Percentiles rank a stretch among this genome's conserved stretches.
These are phyloP conservation scores for Ctena decussata DNA, from an alignment of 2,888 invertebrate species.

Conservation along the genomic window DNA sequence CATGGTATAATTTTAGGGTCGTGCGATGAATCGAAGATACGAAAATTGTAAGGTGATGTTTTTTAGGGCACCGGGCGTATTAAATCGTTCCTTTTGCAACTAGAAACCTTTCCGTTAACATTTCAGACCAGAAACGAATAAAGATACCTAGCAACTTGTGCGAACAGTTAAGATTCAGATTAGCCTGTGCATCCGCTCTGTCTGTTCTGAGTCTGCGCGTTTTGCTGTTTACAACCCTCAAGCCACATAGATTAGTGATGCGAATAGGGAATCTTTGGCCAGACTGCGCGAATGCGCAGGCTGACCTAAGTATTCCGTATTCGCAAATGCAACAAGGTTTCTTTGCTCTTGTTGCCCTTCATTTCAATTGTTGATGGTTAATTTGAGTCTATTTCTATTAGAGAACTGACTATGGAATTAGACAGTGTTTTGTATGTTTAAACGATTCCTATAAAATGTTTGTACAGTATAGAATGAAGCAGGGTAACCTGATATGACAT, in stretches of 20 bases:
- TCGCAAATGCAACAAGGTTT: too few species aligned
- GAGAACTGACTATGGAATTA: slow-evolving; percentile 12
- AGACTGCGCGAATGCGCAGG: too few species aligned
- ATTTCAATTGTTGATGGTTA: slow-evolving; percentile 32
- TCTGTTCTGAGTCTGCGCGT: too few species aligned
- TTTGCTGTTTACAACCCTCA: too few species aligned
- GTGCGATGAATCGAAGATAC: not conserved
- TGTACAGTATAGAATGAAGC: not conserved
- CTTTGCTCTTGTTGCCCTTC: too few species aligned
- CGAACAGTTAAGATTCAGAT: too few species aligned
- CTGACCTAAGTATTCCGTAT: too few species aligned
- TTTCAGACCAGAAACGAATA: too few species aligned
- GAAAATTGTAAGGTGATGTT: not conserved
- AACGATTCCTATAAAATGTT: slow-evolving; percentile 3
- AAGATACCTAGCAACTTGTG: too few species aligned
- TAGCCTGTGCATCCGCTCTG: too few species aligned
- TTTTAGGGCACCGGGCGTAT: not conserved
- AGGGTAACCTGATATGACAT: not conserved
- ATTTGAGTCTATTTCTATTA: slow-evolving; percentile 56
- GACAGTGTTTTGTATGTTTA: slow-evolving; percentile 12
- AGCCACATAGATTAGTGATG: too few species aligned
- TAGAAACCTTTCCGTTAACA: not conserved
- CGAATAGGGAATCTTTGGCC: too few species aligned
- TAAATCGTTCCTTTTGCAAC: slow-evolving; percentile 5
- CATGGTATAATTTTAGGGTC: slow-evolving; percentile 41